Conservation (phyloP, 2,888 invertebrate species). For the Sinotaia quadrata region DNA sequence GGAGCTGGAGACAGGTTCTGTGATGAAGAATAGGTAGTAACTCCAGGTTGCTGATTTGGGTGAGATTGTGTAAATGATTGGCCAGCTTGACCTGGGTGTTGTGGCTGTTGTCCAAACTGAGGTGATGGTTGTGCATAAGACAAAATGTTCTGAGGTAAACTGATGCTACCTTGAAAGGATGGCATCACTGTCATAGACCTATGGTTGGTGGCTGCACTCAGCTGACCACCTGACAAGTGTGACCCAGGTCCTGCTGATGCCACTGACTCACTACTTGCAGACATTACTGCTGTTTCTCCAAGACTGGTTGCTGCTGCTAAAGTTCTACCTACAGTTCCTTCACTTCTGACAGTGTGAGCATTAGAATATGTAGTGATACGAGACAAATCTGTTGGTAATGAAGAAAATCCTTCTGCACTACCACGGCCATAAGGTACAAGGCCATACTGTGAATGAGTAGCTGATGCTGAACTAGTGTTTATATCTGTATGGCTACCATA, state of each 20-base stretch:
- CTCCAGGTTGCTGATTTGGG: not conserved
- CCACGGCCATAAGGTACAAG: not conserved
- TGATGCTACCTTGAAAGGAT: too few relatives aligned
- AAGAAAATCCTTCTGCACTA: not conserved
- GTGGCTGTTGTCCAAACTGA: conserved; percentile 2
- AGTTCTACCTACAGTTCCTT: too few relatives aligned
- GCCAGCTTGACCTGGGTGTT: not conserved
- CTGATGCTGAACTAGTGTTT: not conserved
- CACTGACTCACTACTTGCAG: not conserved
- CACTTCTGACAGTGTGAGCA: too few relatives aligned
- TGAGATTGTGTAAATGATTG: not conserved
- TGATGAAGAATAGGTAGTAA: not conserved
- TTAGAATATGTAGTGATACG: too few relatives aligned
- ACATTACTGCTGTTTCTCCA: too few relatives aligned
- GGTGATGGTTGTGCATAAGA: not conserved
- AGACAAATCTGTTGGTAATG: not conserved
- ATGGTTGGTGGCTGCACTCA: too few relatives aligned
- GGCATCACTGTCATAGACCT: too few relatives aligned
- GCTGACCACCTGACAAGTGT: not conserved
- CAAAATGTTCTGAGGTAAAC: not conserved
- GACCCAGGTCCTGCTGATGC: conserved; percentile 18
- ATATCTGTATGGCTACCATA: conserved; percentile 5
- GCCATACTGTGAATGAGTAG: not conserved
- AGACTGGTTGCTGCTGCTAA: too few relatives aligned
- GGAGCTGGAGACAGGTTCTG: not conserved